Evolutionary conservation across 2,113 vertebrate species (phyloP).

Genomic region (Trichomycterus rosablanca): DNA sequence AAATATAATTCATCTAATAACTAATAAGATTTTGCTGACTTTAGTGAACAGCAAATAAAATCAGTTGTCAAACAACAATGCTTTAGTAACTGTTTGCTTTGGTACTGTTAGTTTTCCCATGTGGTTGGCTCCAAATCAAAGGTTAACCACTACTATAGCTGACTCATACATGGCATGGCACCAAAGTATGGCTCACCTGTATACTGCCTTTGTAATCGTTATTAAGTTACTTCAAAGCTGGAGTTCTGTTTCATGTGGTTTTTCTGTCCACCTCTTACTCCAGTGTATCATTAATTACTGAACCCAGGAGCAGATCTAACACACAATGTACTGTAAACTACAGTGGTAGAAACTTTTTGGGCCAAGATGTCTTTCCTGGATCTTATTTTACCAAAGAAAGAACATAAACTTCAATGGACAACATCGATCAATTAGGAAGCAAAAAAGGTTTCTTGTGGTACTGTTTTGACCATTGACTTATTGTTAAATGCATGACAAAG

Average conservation of each 20-base stretch:
- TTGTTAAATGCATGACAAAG: no score
- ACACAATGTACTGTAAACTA: not conserved
- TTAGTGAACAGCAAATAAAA: no score
- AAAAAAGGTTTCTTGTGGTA: no score
- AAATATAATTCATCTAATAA: no score
- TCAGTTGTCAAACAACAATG: not conserved
- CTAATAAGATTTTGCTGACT: no score
- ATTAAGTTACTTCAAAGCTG: not conserved
- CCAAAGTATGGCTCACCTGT: not conserved
- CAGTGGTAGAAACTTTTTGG: not conserved
- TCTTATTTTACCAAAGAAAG: no score
- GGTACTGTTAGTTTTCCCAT: not conserved
- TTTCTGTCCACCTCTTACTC: not conserved
- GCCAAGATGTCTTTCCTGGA: no score
- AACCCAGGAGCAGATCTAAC: not conserved
- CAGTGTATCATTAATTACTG: not conserved
- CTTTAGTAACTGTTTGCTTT: not conserved
- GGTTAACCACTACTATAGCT: not conserved
- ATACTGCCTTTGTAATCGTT: not conserved
- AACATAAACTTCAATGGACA: no score
- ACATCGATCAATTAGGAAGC: no score
- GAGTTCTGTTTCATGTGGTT: constrained; percentile 3
- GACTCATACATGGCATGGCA: not conserved
- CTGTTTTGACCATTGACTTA: no score
- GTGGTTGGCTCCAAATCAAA: not conserved